A percentile compares a stretch with the other conserved stretches of the same genome.
phyloP scores from a whole-genome alignment of 1,140 invertebrate species.

The Heliconius congener region DNA sequence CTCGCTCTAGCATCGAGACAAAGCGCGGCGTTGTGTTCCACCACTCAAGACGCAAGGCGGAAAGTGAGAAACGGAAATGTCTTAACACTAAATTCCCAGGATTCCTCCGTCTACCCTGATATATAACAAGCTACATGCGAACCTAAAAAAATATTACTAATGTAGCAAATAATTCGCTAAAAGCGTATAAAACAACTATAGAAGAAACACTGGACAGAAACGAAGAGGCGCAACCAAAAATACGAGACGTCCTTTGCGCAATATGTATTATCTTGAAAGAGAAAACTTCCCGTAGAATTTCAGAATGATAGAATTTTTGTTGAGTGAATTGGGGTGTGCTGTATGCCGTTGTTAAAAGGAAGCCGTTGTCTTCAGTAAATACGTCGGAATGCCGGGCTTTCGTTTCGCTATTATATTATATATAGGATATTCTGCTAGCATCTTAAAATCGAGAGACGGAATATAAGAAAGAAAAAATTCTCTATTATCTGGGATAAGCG shows the following conservation, averaged over 20 bases:
- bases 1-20: too few relatives aligned
- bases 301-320: slow-evolving; percentile 28
- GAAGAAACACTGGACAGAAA: neutral
- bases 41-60: neutral
- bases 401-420: neutral
- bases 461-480: slow-evolving; percentile 16
- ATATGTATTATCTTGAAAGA: slow-evolving; percentile 15
- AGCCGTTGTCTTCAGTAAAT: slow-evolving; percentile 25
- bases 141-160: neutral
- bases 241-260: neutral
- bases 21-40: neutral
- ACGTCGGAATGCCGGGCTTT: slow-evolving; percentile 24
- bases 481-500: slow-evolving; percentile 20
- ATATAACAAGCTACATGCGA: too few relatives aligned
- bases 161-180: neutral
- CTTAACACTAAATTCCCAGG: neutral
- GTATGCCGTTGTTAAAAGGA: slow-evolving; percentile 18
- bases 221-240: neutral
- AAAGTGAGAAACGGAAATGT: neutral
- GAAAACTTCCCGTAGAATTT: slow-evolving; percentile 20
- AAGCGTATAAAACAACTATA: neutral
- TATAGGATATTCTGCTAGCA: neutral
- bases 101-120: neutral
- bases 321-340: slow-evolving; percentile 22
- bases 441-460: slow-evolving; percentile 1